Base-by-base conservation (phyloP, 2,888 invertebrate species). In the Hirtodrosophila histrioides region DNA sequence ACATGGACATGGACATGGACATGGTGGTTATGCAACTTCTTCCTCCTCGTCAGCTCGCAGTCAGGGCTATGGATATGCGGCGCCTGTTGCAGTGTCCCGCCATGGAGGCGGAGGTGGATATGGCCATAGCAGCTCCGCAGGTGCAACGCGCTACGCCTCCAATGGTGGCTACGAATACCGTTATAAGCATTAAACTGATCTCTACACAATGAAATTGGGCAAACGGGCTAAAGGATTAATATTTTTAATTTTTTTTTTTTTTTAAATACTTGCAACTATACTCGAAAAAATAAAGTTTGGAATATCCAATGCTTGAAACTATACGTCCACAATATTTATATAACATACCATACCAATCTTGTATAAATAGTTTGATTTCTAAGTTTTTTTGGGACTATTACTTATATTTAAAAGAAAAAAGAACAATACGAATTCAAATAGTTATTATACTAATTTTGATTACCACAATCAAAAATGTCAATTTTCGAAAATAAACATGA, bases 111-210 rank as follows among this genome's bases (percentile, higher is more conserved):
- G 50, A 1, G 50, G 50, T 9, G 31, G 43, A 33, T 35, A 50
- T 39, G 63, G 43, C 0, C 49, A 50, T 12, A 17, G 63, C 17
- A 45, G 57, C 40, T 60, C 73, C 5, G 40, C 12, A 9, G 49
- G 40, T 8, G 83, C 67, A 55, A 86, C 87, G 31, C 72, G 66
- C 12, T 88, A 89, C 44, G 81, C 74, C 23, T 39, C 82, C 24
- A 88, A 88, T 48, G 88, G 88, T 27, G 89, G 88, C 39, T 89
- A 88, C 45, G 71, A 69, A 24, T 88, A 88, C 50, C 75, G 73
- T 35, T 63, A 70, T 23, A 76, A 61, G 57, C 58, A 82, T 17
- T 75, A 56, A 72, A 24, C 24, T 61, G 62, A 76, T 68, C 73
- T 74, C 61, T n/a, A 33, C 17, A 41, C 11, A n/a, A n/a, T 29